Conservation (phyloP, 1,140 invertebrate species). For the Eriosoma lanigerum region DNA sequence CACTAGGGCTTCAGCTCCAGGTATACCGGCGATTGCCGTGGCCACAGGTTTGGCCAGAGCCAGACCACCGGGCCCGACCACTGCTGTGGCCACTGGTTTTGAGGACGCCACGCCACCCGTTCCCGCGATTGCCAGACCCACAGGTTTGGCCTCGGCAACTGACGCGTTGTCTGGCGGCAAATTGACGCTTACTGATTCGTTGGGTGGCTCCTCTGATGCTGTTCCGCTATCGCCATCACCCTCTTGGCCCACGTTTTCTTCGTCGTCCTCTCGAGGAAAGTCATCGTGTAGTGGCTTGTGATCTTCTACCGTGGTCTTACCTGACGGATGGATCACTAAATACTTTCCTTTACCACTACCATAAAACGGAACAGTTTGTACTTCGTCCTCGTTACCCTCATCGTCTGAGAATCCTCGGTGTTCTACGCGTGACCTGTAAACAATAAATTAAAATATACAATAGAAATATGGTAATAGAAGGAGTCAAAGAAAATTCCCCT, state of each 20-base stretch:
- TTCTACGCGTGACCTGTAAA: not conserved
- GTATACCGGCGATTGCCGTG: conserved; percentile 70
- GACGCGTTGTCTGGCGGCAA: conserved; percentile 63
- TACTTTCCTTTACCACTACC: conserved; percentile 68
- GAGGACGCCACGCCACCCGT: conserved; percentile 69
- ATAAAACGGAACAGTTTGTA: conserved; percentile 63
- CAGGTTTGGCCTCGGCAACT: conserved; percentile 71
- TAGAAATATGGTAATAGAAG: too few relatives aligned
- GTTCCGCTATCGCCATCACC: not conserved
- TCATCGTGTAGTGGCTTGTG: conserved; percentile 56
- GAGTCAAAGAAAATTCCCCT: too few relatives aligned
- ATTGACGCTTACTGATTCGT: conserved; percentile 59
- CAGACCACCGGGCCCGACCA: conserved; percentile 67
- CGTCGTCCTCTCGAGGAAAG: conserved; percentile 58
- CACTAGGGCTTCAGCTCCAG: conserved; percentile 54
- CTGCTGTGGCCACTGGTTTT: conserved; percentile 68
- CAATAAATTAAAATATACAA: not conserved
- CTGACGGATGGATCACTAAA: conserved; percentile 62
- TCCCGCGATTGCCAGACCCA: conserved; percentile 64
- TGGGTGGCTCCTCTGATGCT: conserved; percentile 49
- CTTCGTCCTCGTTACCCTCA: conserved; percentile 3
- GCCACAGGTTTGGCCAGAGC: conserved; percentile 69
- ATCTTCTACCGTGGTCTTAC: conserved; percentile 61
- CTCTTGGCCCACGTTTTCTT: conserved; percentile 60
- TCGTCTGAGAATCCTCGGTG: conserved; percentile 22